Conservation (phyloP, 2,797 vertebrate genomes). For the Gymnoscopelus microlampas region DNA sequence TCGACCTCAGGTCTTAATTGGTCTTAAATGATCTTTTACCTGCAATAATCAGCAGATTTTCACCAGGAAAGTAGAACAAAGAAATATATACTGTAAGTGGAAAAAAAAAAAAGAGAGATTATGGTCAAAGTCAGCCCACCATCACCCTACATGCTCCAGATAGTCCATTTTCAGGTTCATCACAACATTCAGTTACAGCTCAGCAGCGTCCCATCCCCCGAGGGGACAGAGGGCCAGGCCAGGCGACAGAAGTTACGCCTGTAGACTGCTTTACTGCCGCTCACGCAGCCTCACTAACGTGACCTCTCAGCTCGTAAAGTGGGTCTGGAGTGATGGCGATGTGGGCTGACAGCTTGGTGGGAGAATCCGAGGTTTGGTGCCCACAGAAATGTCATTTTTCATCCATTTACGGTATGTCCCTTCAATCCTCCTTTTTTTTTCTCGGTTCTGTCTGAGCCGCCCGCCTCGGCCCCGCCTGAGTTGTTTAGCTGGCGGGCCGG, state of each 20-base stretch:
- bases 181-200: background rate
- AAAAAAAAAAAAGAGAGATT: background rate
- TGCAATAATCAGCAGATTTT: no score
- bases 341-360: slow-evolving; percentile 23
- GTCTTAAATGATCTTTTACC: no score
- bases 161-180: background rate
- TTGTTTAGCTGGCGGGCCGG: slow-evolving; percentile 4
- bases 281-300: background rate
- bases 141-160: background rate
- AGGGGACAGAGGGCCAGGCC: background rate
- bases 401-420: slow-evolving; percentile 15
- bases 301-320: slow-evolving; percentile 7
- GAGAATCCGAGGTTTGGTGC: slow-evolving; percentile 11
- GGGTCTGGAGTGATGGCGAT: slow-evolving; percentile 22
- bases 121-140: background rate
- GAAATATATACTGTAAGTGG: background rate
- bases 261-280: background rate
- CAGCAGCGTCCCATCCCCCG: background rate
- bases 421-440: background rate
- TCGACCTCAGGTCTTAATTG: no score
- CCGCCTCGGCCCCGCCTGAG: background rate
- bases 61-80: background rate
- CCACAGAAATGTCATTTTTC: slow-evolving; percentile 31
- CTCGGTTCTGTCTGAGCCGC: background rate
- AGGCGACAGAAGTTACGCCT: slow-evolving; percentile 15